These are phyloP conservation scores for Electrophaes corylata DNA, from an alignment of 2,888 invertebrate genomes.

Conservation along the genomic window DNA sequence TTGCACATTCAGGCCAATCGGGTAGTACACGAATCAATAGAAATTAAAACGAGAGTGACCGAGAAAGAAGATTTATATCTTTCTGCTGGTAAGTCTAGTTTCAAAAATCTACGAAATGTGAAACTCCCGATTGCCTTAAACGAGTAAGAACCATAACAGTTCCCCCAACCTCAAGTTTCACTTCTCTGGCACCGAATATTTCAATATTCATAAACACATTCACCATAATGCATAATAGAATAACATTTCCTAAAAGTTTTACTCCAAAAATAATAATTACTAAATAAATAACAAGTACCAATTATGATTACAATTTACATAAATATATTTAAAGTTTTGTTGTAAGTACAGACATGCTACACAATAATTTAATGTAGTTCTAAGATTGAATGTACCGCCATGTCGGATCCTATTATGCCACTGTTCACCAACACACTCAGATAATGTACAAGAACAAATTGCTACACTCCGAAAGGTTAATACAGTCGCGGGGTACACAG, in stretches of 20 bases:
- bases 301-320: conserved; percentile 5
- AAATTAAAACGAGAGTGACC: not conserved
- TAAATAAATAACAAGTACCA: conserved; percentile 35
- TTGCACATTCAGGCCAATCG: conserved; percentile 7
- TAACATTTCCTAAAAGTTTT: conserved; percentile 30
- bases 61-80: not conserved
- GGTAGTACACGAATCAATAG: not conserved
- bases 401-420: not conserved
- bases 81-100: not conserved
- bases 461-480: too few relatives aligned
- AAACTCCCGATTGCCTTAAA: not conserved
- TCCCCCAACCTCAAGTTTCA: conserved; percentile 28
- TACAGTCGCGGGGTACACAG: too few relatives aligned
- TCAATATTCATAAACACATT: conserved; percentile 18
- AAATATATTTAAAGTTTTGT: conserved; percentile 1
- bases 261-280: conserved; percentile 34
- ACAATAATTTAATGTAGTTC: not conserved
- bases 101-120: not conserved
- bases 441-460: not conserved
- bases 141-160: conserved; percentile 11
- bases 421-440: not conserved
- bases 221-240: conserved; percentile 20
- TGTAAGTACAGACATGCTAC: conserved; percentile 8
- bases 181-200: conserved; percentile 41
- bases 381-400: not conserved